A percentile compares a stretch with the other conserved stretches of the same genome.
Conservation (phyloP, 2,888 invertebrate genomes). For the Trilocha varians region DNA sequence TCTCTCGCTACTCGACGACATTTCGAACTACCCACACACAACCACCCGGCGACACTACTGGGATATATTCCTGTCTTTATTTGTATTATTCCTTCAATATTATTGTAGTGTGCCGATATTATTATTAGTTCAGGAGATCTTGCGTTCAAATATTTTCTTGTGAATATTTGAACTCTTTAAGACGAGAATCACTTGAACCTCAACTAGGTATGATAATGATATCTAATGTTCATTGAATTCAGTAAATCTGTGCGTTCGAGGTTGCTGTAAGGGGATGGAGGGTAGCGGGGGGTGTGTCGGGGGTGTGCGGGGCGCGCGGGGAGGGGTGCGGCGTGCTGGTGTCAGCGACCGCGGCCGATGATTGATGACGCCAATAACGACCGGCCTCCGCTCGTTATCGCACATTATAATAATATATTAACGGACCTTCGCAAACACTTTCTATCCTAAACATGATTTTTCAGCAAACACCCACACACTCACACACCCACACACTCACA, state of each 20-base stretch:
- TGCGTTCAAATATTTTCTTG: too few species aligned
- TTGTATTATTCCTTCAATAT: too few species aligned
- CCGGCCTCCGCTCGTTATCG: constrained; percentile 26
- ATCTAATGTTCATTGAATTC: background rate
- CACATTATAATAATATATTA: constrained; percentile 9
- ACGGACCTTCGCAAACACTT: too few species aligned
- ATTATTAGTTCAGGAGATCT: too few species aligned
- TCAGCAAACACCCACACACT: too few species aligned
- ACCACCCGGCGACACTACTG: too few species aligned
- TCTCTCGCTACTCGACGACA: background rate
- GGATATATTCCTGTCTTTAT: too few species aligned
- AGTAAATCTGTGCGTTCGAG: background rate
- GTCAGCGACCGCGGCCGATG: constrained; percentile 34
- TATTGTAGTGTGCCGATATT: too few species aligned
- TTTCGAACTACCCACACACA: too few species aligned
- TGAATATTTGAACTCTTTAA: background rate
- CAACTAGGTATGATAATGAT: background rate
- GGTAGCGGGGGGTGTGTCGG: constrained; percentile 1
- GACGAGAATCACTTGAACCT: too few species aligned
- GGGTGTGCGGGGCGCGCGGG: constrained; percentile 4
- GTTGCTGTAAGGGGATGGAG: constrained; percentile 8
- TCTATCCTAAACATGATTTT: too few species aligned
- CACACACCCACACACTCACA: too few species aligned
- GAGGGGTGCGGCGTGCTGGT: constrained; percentile 9
- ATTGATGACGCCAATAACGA: constrained; percentile 60